Conservation (phyloP, 2,113 vertebrate species). For the Delphinus delphis region DNA sequence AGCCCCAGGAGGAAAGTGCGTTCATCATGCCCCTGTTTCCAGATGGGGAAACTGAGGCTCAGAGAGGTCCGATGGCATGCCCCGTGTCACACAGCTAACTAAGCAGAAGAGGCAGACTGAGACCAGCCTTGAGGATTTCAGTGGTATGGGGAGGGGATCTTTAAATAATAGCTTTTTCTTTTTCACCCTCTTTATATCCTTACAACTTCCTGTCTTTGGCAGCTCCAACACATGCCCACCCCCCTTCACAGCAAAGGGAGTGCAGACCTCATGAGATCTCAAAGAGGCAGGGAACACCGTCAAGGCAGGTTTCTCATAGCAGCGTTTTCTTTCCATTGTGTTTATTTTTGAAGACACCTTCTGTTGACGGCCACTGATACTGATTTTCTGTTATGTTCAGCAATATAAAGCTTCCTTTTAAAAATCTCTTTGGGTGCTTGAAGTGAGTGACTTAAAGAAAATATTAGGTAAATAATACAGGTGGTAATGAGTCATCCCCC, state of each 20-base stretch:
- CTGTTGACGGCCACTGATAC: background rate
- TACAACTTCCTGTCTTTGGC: background rate
- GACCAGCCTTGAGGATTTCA: background rate
- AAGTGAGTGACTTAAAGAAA: background rate
- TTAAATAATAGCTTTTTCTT: background rate
- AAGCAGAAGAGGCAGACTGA: background rate
- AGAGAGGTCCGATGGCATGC: too few species aligned
- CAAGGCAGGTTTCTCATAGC: accelerated
- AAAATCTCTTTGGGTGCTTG: background rate
- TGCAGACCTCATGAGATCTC: accelerated
- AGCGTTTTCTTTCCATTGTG: accelerated
- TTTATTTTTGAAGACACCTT: background rate
- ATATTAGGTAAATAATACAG: background rate
- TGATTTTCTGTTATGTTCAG: background rate
- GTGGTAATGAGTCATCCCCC: too few species aligned
- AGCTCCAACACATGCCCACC: background rate
- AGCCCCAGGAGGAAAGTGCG: background rate
- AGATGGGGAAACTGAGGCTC: background rate
- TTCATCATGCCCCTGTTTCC: background rate
- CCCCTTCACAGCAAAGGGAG: background rate
- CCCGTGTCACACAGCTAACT: background rate
- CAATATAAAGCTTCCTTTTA: background rate
- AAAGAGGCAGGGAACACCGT: accelerated
- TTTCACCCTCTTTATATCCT: background rate
- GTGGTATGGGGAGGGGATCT: background rate